Evolutionary conservation across 2,888 invertebrate genomes (phyloP), one percentile per base, ranked within the genome.

Genomic region (Axea sp.): DNA sequence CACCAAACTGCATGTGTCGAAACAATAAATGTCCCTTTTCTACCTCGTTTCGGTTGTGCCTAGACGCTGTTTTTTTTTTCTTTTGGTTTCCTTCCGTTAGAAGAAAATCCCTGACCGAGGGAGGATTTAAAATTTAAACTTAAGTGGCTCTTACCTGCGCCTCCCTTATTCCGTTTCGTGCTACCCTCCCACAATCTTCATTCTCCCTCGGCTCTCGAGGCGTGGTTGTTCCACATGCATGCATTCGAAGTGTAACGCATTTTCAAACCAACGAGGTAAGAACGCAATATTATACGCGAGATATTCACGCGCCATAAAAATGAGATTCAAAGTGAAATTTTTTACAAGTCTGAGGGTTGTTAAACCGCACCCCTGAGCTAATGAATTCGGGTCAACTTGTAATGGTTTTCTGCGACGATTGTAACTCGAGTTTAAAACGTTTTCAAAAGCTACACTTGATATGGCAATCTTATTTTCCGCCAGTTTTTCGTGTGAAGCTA

Each of bases 41-140:
- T 57, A 31, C 37, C 5, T 11, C 55, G 45, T 24, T 41, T 6
- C 12, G 51, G 33, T 28, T 12, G 2, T 35, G 9, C 1, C 33
- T 1, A 4, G 6, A 12, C 28, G 9, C 2, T 4, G 9, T 45
- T 41, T 68, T 62, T 49, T 31, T 53, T 47, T 8, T 59, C 26
- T 19, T 12, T 19, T 37, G 24, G 39, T 53, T 69, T 62, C 53
- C 62, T 69, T 60, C 67, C 67, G 65, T 49, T 55, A 35, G 45
- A 62, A 71, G 68, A 75, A 77, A 79, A 80, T 81, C 78, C 78
- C 77, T 71, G 75, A 75, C 76, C 74, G 76, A 75, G 77, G 74
- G 73, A 79, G 77, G 77, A 81, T 82, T 82, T 82, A 80, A 80
- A 82, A 81, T 82, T 82, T 81, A 81, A 82, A 82, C 80, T 69